Conservation (phyloP, 2,113 vertebrate genomes). For the Colistium nudipinnis region DNA sequence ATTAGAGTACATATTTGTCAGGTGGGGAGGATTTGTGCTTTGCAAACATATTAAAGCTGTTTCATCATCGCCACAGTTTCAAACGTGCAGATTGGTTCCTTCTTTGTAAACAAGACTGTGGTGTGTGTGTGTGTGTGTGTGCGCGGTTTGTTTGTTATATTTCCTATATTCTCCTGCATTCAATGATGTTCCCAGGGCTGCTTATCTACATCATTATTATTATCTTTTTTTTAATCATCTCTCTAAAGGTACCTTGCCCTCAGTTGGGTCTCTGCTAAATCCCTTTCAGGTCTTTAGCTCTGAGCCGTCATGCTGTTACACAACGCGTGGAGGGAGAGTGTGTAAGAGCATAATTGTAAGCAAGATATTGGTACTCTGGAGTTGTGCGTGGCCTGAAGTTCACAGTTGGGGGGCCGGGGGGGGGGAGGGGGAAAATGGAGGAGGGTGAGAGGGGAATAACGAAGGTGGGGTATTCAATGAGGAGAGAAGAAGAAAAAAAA, state of each 20-base stretch:
- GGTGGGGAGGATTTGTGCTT: constrained; percentile 49
- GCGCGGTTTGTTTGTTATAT: constrained; percentile 3
- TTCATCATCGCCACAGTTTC: constrained; percentile 22
- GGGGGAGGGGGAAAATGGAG: too few relatives aligned
- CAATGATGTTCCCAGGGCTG: constrained; percentile 31
- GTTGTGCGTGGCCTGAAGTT: background rate
- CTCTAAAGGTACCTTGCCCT: background rate
- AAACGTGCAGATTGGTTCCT: constrained; percentile 12
- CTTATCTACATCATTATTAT: background rate
- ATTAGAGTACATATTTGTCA: constrained; percentile 38
- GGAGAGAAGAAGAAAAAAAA: too few relatives aligned
- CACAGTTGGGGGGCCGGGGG: background rate
- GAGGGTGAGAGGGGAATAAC: too few relatives aligned
- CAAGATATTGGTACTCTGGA: background rate
- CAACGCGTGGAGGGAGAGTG: too few relatives aligned
- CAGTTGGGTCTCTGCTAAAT: constrained; percentile 33
- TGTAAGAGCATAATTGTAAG: constrained; percentile 24
- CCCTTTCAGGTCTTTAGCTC: constrained; percentile 17
- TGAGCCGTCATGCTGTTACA: constrained; percentile 36
- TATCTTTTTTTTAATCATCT: constrained; percentile 19
- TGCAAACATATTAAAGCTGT: constrained; percentile 21
- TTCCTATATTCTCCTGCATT: constrained; percentile 29
- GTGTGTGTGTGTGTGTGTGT: background rate
- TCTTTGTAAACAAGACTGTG: constrained; percentile 32
- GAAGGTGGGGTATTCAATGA: too few relatives aligned